Evolutionary conservation across 2,113 vertebrate species (phyloP).

Genomic region (Bolborhynchus lineola): DNA sequence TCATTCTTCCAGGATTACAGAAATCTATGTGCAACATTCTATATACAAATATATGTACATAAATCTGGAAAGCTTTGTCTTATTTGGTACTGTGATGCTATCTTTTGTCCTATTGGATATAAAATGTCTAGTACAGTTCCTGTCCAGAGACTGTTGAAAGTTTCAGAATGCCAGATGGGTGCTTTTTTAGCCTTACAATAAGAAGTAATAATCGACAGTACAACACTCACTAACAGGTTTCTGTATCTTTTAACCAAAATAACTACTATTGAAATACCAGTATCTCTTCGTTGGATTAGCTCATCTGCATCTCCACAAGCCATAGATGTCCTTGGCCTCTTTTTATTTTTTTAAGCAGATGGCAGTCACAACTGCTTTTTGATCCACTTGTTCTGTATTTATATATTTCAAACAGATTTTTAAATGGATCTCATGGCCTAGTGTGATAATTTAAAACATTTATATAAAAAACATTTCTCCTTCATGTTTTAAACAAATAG

Average conservation of each 20-base stretch:
- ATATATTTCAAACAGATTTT: conserved; percentile 42
- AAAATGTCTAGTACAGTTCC: conserved; percentile 17
- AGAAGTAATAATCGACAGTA: conserved; percentile 44
- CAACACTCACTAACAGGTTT: conserved; percentile 8
- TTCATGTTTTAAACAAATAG: conserved; percentile 3
- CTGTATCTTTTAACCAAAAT: conserved; percentile 40
- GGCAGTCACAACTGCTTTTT: conserved; percentile 47
- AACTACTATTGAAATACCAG: conserved; percentile 37
- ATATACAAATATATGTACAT: neutral
- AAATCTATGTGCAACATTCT: neutral
- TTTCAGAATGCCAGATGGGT: conserved; percentile 22
- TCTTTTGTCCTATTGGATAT: neutral
- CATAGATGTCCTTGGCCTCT: conserved; percentile 46
- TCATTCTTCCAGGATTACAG: conserved; percentile 15
- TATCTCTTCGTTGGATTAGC: conserved; percentile 6
- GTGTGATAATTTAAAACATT: conserved; percentile 33
- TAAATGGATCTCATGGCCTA: neutral
- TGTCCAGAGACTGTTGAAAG: conserved; percentile 26
- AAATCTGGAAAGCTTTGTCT: conserved; percentile 2
- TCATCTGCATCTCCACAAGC: conserved; percentile 42
- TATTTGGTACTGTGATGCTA: conserved; percentile 1
- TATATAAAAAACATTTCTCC: neutral
- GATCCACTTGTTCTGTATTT: conserved; percentile 34
- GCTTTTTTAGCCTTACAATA: conserved; percentile 14
- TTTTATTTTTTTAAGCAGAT: conserved; percentile 49